Base-by-base conservation (phyloP, 2,888 invertebrate species). In the Tenodera sinensis region DNA sequence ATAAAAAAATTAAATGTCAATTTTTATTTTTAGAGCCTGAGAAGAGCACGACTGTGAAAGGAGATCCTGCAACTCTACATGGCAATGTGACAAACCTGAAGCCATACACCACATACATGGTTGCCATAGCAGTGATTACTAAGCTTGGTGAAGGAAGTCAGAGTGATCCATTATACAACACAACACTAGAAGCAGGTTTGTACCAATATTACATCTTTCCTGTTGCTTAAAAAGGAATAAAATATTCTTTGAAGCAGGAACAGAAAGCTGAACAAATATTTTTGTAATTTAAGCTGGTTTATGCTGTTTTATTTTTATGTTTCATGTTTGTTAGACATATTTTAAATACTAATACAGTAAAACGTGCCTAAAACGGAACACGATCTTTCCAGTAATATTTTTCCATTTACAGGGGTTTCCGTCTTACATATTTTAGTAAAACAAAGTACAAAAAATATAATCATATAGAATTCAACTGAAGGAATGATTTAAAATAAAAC, bases 41-140 rank as follows among this genome's bases (percentile, higher is more conserved):
- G 34, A 34, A 81, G 85, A 90, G 89, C 82, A 89, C 89, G 0
- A 90, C 89, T 54, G 84, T 97, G 42, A 20, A 30, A 28, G 90
- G 89, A 25, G 90, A 90, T 83, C 83, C 89, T 14, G 84, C 34
- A 90, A 87, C 81, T n/a, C 89, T 90, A 27, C 87, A 85, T 81
- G 91, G 91, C 0, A 89, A 85, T 14, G 86, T 92, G n/a, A 94
- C 93, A 0, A 94, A 94, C 88, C 93, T 98, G 88, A 95, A 95
- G 91, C 97, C 98, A 0, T 97, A 96, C 92, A 96, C 96, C 6
- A 96, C 96, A 0, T 98, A 98, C 92, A 95, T 95, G 92, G 94
- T 97, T 86, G 94, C 94, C 30, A 95, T 98, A 90, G 94, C 96
- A 81, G 95, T 97, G 91, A 94, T 94, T 83, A 95, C 95, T 0